These are phyloP conservation scores for Thunnus albacares DNA, from an alignment of 2,797 vertebrate genomes.

Conservation along the genomic window DNA sequence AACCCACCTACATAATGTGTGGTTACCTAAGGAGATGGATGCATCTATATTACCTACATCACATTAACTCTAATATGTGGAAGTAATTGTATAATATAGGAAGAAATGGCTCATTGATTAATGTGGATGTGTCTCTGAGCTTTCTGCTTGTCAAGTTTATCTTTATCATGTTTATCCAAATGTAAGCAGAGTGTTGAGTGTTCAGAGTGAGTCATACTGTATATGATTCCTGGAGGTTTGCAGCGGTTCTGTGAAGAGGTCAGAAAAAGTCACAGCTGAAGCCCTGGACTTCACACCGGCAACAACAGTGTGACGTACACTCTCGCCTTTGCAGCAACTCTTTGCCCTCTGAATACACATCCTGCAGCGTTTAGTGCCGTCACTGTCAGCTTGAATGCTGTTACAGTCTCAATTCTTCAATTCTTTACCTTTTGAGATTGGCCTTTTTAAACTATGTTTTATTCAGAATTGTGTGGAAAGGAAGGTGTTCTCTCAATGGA, in stretches of 20 bases:
- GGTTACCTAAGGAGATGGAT: not conserved
- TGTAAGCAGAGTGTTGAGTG: not conserved
- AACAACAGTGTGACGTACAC: not conserved
- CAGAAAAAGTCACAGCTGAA: not conserved
- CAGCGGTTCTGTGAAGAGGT: not conserved
- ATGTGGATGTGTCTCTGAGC: not conserved
- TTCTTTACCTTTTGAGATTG: not conserved
- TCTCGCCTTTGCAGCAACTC: not conserved
- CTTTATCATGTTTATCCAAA: not conserved
- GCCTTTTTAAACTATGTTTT: not conserved
- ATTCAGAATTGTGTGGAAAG: not conserved
- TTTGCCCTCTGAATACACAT: not conserved
- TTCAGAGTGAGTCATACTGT: not conserved
- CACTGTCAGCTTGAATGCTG: not conserved
- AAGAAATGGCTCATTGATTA: not conserved
- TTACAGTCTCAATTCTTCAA: not conserved
- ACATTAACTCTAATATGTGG: not conserved
- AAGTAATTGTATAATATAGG: not conserved
- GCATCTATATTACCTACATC: not conserved
- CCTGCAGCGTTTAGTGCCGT: not conserved
- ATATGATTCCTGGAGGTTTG: slow-evolving; percentile 16
- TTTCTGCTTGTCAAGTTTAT: slow-evolving; percentile 13
- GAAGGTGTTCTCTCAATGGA: not conserved
- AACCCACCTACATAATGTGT: not conserved
- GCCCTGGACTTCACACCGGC: not conserved